Evolutionary conservation across 2,113 vertebrate species (phyloP).

Genomic region (Pycnonotus jocosus): DNA sequence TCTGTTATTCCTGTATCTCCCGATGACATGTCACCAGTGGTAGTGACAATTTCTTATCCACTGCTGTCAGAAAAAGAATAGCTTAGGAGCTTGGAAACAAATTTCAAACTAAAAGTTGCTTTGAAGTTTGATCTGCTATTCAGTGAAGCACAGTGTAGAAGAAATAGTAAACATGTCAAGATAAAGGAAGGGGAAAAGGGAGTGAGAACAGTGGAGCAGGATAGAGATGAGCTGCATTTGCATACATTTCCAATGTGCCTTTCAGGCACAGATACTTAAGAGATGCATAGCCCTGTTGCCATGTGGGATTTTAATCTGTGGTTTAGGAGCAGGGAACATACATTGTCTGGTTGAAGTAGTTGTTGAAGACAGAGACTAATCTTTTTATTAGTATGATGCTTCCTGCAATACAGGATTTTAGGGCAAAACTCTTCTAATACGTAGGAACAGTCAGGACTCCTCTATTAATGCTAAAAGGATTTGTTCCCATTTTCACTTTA

Average conservation of each 20-base stretch:
- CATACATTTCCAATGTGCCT: neutral
- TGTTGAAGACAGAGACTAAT: neutral
- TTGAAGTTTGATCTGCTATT: slow-evolving; percentile 64
- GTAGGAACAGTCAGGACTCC: neutral
- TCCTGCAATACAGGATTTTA: neutral
- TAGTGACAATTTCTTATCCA: slow-evolving; percentile 58
- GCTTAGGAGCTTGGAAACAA: slow-evolving; percentile 50
- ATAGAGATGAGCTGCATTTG: slow-evolving; percentile 2
- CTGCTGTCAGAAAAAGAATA: slow-evolving; percentile 48
- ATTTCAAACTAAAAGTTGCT: slow-evolving; percentile 53
- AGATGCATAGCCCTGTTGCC: neutral
- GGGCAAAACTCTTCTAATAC: neutral
- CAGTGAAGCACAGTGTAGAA: neutral
- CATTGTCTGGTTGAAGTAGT: neutral
- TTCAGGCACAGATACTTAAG: neutral
- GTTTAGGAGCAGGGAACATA: neutral
- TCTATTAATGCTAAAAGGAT: neutral
- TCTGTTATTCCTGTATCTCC: slow-evolving; percentile 54
- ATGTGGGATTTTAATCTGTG: neutral
- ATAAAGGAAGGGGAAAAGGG: slow-evolving; percentile 27
- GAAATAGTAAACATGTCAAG: slow-evolving; percentile 50
- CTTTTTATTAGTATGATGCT: neutral
- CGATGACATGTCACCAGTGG: slow-evolving; percentile 37
- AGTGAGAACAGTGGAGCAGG: neutral
- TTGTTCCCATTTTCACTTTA: neutral